Conservation (phyloP, 2,797 vertebrate species). For the Melanogrammus aeglefinus region DNA sequence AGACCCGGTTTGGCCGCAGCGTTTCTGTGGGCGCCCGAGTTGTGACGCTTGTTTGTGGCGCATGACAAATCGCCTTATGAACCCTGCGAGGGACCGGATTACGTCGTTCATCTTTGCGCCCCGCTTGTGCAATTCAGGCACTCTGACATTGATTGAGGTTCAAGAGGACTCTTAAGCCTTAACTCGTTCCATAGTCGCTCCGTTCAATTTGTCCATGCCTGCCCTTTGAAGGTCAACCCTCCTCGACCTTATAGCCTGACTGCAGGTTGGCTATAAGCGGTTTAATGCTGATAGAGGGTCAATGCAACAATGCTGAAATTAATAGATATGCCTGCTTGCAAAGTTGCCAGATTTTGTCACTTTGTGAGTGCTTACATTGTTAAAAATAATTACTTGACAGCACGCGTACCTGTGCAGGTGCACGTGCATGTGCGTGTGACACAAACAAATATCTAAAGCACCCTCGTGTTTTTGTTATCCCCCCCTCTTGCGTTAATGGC, state of each 20-base stretch:
- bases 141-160: neutral
- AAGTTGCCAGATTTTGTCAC: neutral
- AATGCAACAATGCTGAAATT: neutral
- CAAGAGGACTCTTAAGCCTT: neutral
- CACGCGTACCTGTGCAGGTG: neutral
- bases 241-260: too few species aligned
- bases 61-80: neutral
- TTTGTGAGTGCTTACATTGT: neutral
- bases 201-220: neutral
- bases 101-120: too few species aligned
- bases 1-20: neutral
- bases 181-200: too few species aligned
- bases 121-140: neutral
- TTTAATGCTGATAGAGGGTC: neutral
- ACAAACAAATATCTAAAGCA: conserved; percentile 21
- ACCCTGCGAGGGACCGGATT: neutral
- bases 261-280: neutral
- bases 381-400: neutral
- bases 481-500: conserved; percentile 25
- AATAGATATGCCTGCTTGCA: neutral
- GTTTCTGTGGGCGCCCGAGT: too few species aligned
- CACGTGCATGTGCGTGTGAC: conserved; percentile 1
- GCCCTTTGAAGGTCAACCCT: neutral
- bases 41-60: too few species aligned
- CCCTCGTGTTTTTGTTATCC: conserved; percentile 2